Evolutionary conservation across 2,797 vertebrate genomes (phyloP).

Genomic region (Tragopan temminckii): DNA sequence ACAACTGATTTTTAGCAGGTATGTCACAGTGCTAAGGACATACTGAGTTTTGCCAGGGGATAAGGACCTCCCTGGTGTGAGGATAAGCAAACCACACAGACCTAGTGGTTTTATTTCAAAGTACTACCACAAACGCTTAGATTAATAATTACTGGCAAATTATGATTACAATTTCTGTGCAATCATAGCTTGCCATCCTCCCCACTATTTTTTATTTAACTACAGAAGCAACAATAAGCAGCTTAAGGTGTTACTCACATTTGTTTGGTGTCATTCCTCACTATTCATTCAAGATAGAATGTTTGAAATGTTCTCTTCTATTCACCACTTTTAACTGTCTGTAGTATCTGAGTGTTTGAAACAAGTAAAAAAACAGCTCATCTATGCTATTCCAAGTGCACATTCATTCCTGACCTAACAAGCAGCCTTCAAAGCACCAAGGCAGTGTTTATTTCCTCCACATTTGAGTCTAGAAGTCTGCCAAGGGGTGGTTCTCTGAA

Average conservation of each 20-base stretch:
- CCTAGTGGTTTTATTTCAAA: neutral
- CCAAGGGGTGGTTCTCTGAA: neutral
- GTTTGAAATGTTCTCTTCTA: neutral
- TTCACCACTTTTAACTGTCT: neutral
- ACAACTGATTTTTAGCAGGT: neutral
- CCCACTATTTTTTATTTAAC: neutral
- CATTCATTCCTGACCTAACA: neutral
- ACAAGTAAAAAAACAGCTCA: neutral
- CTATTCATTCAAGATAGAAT: neutral
- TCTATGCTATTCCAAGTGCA: neutral
- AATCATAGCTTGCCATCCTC: neutral
- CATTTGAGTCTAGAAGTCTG: neutral
- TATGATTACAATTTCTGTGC: neutral
- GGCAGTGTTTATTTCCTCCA: neutral
- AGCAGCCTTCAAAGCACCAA: neutral
- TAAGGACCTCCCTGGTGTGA: accelerated
- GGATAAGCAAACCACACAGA: neutral
- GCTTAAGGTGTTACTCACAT: neutral
- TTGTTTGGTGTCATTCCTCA: neutral
- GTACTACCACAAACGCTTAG: neutral
- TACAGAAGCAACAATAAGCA: neutral
- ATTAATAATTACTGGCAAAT: neutral
- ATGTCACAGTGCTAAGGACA: neutral
- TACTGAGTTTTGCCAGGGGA: neutral
- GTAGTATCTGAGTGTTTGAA: neutral